Evolutionary conservation across 2,888 invertebrate genomes (phyloP).

Genomic region (Lutraria lutraria): DNA sequence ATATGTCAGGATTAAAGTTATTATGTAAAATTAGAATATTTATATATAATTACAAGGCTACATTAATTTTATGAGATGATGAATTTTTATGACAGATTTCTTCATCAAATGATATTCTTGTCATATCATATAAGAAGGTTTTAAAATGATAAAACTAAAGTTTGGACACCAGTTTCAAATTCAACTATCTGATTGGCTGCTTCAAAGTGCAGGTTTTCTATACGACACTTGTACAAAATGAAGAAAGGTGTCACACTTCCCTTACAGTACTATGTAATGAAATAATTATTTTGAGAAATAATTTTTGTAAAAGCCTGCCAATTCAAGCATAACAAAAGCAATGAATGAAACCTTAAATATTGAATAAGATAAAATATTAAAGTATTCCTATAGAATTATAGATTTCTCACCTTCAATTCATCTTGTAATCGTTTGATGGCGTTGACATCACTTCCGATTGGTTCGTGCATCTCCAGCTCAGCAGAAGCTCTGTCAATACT

Average conservation of each 20-base stretch:
- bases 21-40: background rate
- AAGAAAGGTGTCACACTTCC: too few species aligned
- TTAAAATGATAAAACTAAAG: too few species aligned
- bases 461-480: conserved; percentile 88
- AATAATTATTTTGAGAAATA: background rate
- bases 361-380: background rate
- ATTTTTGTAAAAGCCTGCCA: background rate
- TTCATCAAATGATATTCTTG: too few species aligned
- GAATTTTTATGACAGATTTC: too few species aligned
- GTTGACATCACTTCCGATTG: conserved; percentile 96
- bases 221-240: too few species aligned
- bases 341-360: background rate
- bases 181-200: too few species aligned
- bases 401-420: conserved; percentile 90
- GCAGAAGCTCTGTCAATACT: conserved; percentile 79
- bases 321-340: background rate
- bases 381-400: background rate
- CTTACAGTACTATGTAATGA: too few species aligned
- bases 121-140: too few species aligned
- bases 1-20: background rate
- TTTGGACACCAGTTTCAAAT: too few species aligned
- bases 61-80: too few species aligned
- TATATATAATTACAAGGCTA: too few species aligned
- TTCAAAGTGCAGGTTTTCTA: too few species aligned
- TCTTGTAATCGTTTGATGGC: conserved; percentile 96